Evolutionary conservation across 1,140 invertebrate genomes (phyloP).

Genomic region (Maconellicoccus hirsutus): DNA sequence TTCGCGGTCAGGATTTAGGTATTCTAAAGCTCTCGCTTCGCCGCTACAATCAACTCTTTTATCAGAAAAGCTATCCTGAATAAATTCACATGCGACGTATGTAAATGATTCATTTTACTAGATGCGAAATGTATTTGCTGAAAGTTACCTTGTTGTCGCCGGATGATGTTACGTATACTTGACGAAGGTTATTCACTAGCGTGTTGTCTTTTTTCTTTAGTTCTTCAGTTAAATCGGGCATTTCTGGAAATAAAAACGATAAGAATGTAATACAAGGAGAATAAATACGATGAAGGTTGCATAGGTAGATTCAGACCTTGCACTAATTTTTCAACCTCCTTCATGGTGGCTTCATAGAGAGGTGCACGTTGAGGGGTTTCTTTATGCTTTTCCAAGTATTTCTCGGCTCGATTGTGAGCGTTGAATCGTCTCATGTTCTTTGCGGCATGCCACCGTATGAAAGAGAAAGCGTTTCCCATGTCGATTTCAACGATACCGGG

Average conservation of each 20-base stretch:
- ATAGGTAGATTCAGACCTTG: neutral
- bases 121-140: neutral
- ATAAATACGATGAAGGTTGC: neutral
- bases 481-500: too few species aligned
- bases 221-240: neutral
- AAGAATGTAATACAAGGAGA: neutral
- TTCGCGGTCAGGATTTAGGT: neutral
- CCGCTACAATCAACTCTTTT: neutral
- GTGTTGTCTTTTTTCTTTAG: neutral
- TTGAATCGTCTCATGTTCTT: neutral
- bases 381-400: neutral
- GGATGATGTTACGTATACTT: neutral
- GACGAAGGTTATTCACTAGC: neutral
- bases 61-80: neutral
- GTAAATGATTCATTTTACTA: too few species aligned
- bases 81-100: neutral
- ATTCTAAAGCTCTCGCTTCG: neutral
- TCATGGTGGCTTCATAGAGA: slow-evolving; percentile 3
- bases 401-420: neutral
- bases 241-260: neutral
- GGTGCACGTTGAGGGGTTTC: neutral
- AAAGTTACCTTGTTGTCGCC: neutral
- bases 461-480: neutral
- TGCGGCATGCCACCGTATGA: neutral
- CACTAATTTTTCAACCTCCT: neutral